Evolutionary conservation across 2,888 invertebrate genomes (phyloP), one percentile per base, ranked within the genome.

Genomic region (Lasius fuliginosus): DNA sequence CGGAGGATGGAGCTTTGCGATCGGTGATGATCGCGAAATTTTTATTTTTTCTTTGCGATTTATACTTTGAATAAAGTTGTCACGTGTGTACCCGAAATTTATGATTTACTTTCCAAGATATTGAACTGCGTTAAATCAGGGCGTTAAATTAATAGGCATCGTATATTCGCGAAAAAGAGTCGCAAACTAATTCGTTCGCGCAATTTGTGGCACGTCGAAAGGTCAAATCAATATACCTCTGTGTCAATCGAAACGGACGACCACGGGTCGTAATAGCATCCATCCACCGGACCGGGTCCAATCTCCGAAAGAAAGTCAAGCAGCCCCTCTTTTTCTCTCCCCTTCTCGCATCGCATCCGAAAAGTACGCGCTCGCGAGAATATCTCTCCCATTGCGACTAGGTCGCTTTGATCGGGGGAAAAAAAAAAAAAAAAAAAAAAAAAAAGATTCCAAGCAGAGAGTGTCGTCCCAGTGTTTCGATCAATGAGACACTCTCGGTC

Each of bases 1-100:
- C 49, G 56, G 77, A 42, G 79, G 79, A 81, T 81, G 79, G 79
- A 73, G 12, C 60, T 60, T 58, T 23, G 77, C 42, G 58, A 79
- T 23, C 58, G 33, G 58, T 58, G 23, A 36, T 12, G 15, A 58
- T 65, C 23, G 60, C 42, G 18, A 76, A n/a, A 46, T 23, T 42
- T 42, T 40, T 30, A 30, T 42, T 42, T 6, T 6, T 15, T n/a
- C 23, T 0, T 42, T 33, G 23, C 58, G 42, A 56, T 4, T 12
- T 27, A 18, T n/a, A 9, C 18, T 64, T 23, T 23, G 9, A 64
- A 33, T 15, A 9, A 67, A 40, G 3, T 9, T 49, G 12, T 0
- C 60, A 62, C 42, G 30, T 36, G 9, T 36, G 9, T 18, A n/a
- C 6, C n/a, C n/a, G 49, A 53, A 49, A 36, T 15, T 3, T 58